Evolutionary conservation across 2,797 vertebrate species (phyloP).

Genomic region (Anguilla pacifica): DNA sequence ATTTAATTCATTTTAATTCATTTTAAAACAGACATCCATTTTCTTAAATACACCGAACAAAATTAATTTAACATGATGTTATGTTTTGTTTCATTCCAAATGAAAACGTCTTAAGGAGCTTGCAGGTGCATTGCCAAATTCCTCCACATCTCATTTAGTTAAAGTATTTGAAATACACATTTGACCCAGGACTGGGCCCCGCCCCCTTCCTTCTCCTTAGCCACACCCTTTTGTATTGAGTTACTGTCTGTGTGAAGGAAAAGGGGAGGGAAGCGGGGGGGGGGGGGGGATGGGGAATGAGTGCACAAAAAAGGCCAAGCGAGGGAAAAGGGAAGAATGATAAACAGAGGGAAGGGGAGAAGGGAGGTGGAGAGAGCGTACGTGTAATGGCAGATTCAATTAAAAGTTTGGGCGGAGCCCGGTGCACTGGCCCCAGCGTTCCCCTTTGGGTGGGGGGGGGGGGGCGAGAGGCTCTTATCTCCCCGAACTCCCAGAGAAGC

Average conservation of each 20-base stretch:
- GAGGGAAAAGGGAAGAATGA: slow-evolving; percentile 35
- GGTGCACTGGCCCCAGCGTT: slow-evolving; percentile 58
- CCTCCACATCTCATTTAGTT: background rate
- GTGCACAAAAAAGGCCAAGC: slow-evolving; percentile 46
- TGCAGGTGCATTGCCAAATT: too few relatives aligned
- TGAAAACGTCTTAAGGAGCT: background rate
- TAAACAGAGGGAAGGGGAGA: slow-evolving; percentile 43
- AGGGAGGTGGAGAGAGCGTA: slow-evolving; percentile 41
- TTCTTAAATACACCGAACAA: background rate
- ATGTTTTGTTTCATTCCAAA: too few relatives aligned
- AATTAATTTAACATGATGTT: background rate
- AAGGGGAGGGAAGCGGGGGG: background rate
- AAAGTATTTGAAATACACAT: background rate
- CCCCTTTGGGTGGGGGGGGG: slow-evolving; percentile 63
- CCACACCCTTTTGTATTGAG: background rate
- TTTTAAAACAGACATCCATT: too few relatives aligned
- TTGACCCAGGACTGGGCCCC: background rate
- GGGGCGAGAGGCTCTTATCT: slow-evolving; percentile 63
- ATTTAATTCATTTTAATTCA: too few relatives aligned
- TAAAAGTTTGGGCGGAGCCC: slow-evolving; percentile 46
- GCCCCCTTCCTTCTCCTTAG: background rate
- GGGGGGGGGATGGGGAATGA: too few relatives aligned
- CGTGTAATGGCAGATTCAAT: slow-evolving; percentile 43
- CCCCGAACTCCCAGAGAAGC: slow-evolving; percentile 58
- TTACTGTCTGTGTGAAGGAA: background rate